Base-by-base conservation (phyloP, 2,888 invertebrate species). In the Drosophila kambysellisi region DNA sequence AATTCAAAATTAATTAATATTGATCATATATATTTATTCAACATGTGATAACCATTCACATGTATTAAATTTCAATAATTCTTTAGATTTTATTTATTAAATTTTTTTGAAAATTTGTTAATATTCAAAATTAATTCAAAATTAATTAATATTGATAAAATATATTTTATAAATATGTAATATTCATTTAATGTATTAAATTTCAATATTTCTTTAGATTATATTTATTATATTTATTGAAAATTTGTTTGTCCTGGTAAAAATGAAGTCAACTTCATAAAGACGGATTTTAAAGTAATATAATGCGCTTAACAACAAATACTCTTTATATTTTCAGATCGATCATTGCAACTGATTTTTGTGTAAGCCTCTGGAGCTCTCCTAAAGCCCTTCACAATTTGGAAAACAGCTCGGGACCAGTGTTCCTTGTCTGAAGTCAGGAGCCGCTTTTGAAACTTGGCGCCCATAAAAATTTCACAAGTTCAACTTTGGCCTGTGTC, bases 381-480 rank as follows among this genome's bases (percentile, higher is more conserved):
- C 12, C 15, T 8, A 29, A 9, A 11, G 4, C 8, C 3, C 12
- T 43, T 37, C n/a, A 4, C 32, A 15, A 7, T 7, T 43, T 70
- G 20, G 8, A 30, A 30, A 32, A 6, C 57, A 30, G 8, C 29
- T 63, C 4, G 2, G 9, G 33, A 59, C 63, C 78, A 81, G 37
- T 75, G 65, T 70, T 58, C 61, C 35, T 52, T 30, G n/a, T 56
- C 53, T 35, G 48, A 46, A 69, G 67, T 69, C 54, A 29, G 20
- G 20, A 52, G 59, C 20, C 35, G 67, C 66, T 65, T 73, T 71
- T 51, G 67, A 63, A 74, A 79, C 79, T 82, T 76, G 76, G 62
- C 61, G 80, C 79, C 81, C 79, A 82, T 82, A 82, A 82, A 87
- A 87, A 82, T 82, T 83, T 79, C 81, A 53, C 79, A 87, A 82